Percentiles rank a stretch among this genome's conserved stretches.
Evolutionary conservation across 2,797 vertebrate genomes (phyloP).

Genomic region (Aulostomus chinensis): DNA sequence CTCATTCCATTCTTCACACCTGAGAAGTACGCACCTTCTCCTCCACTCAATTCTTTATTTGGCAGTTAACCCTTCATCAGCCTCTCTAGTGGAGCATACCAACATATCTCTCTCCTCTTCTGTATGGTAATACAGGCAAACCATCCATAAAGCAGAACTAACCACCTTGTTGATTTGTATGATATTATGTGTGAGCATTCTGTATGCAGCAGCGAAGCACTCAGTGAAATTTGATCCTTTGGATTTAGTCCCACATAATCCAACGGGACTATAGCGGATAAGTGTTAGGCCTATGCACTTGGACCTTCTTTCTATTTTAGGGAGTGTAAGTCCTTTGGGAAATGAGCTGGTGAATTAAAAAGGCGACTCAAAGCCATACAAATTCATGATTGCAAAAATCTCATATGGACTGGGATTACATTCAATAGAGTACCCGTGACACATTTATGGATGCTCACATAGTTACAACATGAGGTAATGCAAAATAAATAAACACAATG

Average conservation of each 20-base stretch:
- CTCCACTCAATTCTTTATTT: constrained; percentile 60
- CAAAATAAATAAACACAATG: too few relatives aligned
- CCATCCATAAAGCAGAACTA: constrained; percentile 65
- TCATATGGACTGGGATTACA: constrained; percentile 59
- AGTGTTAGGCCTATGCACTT: constrained; percentile 72
- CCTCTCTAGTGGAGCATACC: constrained; percentile 51
- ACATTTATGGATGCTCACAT: constrained; percentile 47
- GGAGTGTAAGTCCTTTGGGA: constrained; percentile 70
- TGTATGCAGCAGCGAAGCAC: constrained; percentile 59
- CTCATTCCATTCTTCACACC: constrained; percentile 77
- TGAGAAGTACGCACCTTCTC: constrained; percentile 69
- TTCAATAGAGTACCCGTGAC: constrained; percentile 33
- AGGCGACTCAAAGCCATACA: constrained; percentile 54
- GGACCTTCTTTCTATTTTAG: constrained; percentile 73
- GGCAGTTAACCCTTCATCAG: constrained; percentile 65
- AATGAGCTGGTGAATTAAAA: constrained; percentile 72
- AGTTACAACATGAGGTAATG: too few relatives aligned
- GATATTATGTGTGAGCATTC: constrained; percentile 57
- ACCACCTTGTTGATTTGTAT: constrained; percentile 63
- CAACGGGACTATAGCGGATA: constrained; percentile 74
- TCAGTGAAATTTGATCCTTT: constrained; percentile 77
- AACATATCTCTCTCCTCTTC: constrained; percentile 35
- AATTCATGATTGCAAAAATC: constrained; percentile 61
- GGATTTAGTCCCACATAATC: constrained; percentile 75
- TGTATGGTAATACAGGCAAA: constrained; percentile 39